These are phyloP conservation scores for Lottia scabra DNA, from an alignment of 2,888 invertebrate species.

Conservation along the genomic window DNA sequence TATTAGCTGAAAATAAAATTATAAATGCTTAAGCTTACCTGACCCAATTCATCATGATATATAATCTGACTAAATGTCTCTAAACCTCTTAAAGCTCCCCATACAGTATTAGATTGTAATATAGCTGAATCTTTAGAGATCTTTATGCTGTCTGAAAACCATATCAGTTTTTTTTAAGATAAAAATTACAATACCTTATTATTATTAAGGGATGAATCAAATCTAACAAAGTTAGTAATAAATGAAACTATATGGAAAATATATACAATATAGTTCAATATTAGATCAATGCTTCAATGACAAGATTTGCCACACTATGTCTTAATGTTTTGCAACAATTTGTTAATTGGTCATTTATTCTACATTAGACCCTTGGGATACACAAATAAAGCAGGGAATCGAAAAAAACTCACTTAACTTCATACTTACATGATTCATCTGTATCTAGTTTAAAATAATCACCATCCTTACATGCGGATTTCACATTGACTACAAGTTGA, in stretches of 20 bases:
- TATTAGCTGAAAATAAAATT: no score
- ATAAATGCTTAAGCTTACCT: slow-evolving; percentile 17
- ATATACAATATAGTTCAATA: no score
- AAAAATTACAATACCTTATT: not conserved
- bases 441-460: slow-evolving; percentile 37
- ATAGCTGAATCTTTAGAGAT: slow-evolving; percentile 46
- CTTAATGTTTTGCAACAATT: no score
- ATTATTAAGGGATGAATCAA: no score
- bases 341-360: no score
- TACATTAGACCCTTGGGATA: no score
- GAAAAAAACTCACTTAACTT: no score
- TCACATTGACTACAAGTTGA: slow-evolving; percentile 18
- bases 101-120: slow-evolving; percentile 71
- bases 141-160: slow-evolving; percentile 72
- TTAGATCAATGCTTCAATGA: no score
- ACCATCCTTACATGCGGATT: slow-evolving; percentile 18
- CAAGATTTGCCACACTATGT: no score
- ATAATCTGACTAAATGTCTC: slow-evolving; percentile 87
- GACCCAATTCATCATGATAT: slow-evolving; percentile 49
- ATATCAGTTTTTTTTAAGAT: not conserved
- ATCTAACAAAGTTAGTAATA: no score
- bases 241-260: no score
- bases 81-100: slow-evolving; percentile 87
- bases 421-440: slow-evolving; percentile 48
- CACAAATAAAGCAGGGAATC: no score